These are phyloP conservation scores for Dicentrarchus labrax DNA, from an alignment of 2,113 vertebrate species.

Conservation along the genomic window DNA sequence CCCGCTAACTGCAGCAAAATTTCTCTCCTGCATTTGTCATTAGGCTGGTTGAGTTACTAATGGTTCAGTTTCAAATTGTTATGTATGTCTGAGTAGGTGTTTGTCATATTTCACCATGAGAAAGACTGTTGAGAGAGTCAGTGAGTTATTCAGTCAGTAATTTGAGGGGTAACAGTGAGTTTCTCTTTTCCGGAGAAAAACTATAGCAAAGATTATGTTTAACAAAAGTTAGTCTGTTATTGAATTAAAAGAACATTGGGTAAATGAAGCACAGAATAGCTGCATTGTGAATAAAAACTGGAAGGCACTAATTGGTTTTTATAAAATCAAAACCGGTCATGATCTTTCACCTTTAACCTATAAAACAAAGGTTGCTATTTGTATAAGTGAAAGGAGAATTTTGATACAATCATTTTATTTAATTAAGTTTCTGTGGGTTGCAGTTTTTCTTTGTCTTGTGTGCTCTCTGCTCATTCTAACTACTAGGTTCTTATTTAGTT, in stretches of 20 bases:
- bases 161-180: slow-evolving; percentile 2
- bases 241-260: neutral
- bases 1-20: slow-evolving; percentile 38
- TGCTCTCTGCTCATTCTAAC: neutral
- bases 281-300: neutral
- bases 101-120: slow-evolving; percentile 38
- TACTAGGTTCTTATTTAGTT: slow-evolving; percentile 33
- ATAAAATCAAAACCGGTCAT: neutral
- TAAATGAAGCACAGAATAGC: neutral
- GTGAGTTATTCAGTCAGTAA: slow-evolving; percentile 20
- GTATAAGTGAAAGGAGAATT: neutral
- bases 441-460: slow-evolving; percentile 4
- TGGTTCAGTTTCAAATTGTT: slow-evolving; percentile 46
- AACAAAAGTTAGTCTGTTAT: neutral
- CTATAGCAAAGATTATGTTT: neutral
- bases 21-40: slow-evolving; percentile 51
- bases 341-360: neutral
- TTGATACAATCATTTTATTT: neutral
- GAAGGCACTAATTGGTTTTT: neutral
- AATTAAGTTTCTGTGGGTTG: slow-evolving; percentile 8
- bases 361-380: neutral
- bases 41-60: slow-evolving; percentile 40
- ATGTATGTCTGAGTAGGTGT: slow-evolving; percentile 40
- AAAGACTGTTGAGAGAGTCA: slow-evolving; percentile 3
- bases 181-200: neutral